These are phyloP conservation scores for Drosophila oshimai DNA, from an alignment of 1,140 invertebrate genomes.

Conservation along the genomic window DNA sequence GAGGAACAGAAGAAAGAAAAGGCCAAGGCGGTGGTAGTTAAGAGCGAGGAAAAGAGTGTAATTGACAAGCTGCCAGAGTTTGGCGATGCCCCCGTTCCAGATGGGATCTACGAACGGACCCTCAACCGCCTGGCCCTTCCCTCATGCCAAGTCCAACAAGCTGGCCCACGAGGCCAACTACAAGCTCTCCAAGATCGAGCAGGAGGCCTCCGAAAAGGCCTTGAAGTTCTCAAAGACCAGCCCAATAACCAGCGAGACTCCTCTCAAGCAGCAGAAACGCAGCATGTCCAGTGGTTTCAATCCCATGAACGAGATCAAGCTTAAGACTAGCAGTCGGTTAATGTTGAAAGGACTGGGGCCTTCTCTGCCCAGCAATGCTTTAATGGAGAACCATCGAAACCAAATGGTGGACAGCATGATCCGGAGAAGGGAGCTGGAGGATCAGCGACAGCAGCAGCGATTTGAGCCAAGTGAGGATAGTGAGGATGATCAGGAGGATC, in stretches of 20 bases:
- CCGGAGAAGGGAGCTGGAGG: slow-evolving; percentile 14
- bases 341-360: slow-evolving; percentile 72
- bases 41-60: not conserved
- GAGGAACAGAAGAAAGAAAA: not conserved
- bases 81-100: not conserved
- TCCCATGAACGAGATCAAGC: slow-evolving; percentile 74
- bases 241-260: too few species aligned
- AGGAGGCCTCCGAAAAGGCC: slow-evolving; percentile 60
- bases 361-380: slow-evolving; percentile 58
- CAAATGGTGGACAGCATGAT: slow-evolving; percentile 29
- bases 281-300: slow-evolving; percentile 42
- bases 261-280: slow-evolving; percentile 25
- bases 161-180: slow-evolving; percentile 76
- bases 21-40: not conserved
- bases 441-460: not conserved
- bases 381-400: slow-evolving; percentile 36
- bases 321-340: slow-evolving; percentile 69
- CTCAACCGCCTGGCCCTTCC: not conserved
- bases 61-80: not conserved
- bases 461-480: not conserved
- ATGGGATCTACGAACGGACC: not conserved
- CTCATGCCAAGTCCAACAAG: slow-evolving; percentile 28
- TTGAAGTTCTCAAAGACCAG: not conserved
- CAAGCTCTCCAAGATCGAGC: slow-evolving; percentile 76
- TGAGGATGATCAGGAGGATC: not conserved